Base-by-base conservation (phyloP, 2,888 invertebrate genomes). In the Gymnocheta viridis region DNA sequence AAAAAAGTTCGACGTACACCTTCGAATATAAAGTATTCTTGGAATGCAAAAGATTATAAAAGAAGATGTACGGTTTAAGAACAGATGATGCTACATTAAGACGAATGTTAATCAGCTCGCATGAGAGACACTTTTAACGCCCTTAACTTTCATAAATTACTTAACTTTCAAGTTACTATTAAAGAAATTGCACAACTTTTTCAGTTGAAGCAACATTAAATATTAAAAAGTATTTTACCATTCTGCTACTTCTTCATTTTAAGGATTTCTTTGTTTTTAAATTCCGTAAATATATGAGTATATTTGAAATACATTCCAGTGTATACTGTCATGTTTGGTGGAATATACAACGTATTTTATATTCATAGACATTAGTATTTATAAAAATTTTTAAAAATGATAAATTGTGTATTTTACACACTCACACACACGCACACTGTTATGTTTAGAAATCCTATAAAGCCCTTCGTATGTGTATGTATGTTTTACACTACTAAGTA, bases 351-450 rank as follows among this genome's bases (percentile, higher is more conserved):
- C 1, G 41, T 73, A 49, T 24, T 73, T 60, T 60, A 47, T 66
- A 66, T 66, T 66, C 64, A 64, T 66, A 76, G 66, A 76, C 44
- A 66, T 66, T 44, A 47, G 32, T 24, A 47, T 66, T 64, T 64
- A 41, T 51, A 51, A 24, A 74, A 14, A 60, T 29, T 51, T 64
- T 41, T 74, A 64, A 29, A 54, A 64, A 66, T 64, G 27, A 64
- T 74, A 27, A 49, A 38, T 49, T 62, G n/a, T n/a, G n/a, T n/a
- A n/a, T n/a, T n/a, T n/a, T n/a, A n/a, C n/a, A n/a, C n/a, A n/a
- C n/a, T 51, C 17, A 24, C 27, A 38, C 22, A 22, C 56, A 41
- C 35, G 29, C 19, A 58, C 29, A 44, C 17, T 58, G 14, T 22
- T 22, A 22, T 19, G 14, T 6, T 32, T 6, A 49, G 27, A 70